phyloP scores from a whole-genome alignment of 2,113 vertebrate genomes.

The Eurystomus gularis region DNA sequence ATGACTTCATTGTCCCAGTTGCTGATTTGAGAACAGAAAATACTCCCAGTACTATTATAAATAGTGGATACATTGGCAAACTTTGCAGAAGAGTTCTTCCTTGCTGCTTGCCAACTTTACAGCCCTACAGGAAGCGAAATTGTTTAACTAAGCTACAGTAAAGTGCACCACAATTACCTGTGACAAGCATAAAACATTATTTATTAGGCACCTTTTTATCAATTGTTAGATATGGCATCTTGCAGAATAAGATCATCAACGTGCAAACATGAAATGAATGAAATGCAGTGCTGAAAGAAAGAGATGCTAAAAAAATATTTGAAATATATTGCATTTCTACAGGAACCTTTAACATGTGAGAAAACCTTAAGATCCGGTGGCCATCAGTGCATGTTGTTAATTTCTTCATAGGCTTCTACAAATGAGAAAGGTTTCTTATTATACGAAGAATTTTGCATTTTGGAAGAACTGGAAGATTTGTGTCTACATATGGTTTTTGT shows the following conservation, averaged over 20 bases:
- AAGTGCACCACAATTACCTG: background rate
- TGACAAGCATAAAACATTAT: background rate
- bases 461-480: background rate
- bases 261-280: background rate
- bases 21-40: conserved; percentile 26
- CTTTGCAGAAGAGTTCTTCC: background rate
- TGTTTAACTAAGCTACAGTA: background rate
- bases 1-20: conserved; percentile 19
- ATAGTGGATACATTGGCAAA: background rate
- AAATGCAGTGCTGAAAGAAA: background rate
- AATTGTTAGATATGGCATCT: background rate
- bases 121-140: background rate
- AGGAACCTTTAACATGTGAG: background rate
- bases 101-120: background rate
- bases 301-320: background rate
- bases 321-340: background rate
- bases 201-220: background rate
- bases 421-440: background rate
- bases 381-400: background rate
- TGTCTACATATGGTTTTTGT: background rate
- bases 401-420: background rate
- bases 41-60: background rate
- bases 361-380: background rate
- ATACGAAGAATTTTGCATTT: background rate
- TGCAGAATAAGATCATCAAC: background rate